These are phyloP conservation scores for Zele albiditarsus DNA, from an alignment of 2,888 invertebrate species.

Conservation along the genomic window DNA sequence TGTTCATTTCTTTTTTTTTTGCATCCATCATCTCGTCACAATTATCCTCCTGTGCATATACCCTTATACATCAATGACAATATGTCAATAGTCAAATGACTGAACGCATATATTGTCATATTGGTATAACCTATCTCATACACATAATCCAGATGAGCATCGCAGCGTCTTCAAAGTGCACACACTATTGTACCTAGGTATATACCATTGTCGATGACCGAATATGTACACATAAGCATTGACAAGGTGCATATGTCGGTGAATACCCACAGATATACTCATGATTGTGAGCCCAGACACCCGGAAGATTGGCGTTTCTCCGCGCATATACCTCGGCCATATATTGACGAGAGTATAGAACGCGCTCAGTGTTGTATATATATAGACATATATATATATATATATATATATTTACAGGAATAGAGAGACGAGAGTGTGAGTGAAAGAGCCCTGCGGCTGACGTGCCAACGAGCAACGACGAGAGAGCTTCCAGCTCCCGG, in stretches of 20 bases:
- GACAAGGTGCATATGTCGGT: constrained; percentile 2
- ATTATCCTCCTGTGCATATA: not conserved
- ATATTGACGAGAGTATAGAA: not conserved
- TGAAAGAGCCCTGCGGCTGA: constrained; percentile 37
- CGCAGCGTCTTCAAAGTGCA: constrained; percentile 43
- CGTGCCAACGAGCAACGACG: constrained; percentile 27
- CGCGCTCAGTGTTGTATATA: not conserved
- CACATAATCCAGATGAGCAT: constrained; percentile 31
- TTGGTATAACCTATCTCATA: not conserved
- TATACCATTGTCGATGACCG: not conserved
- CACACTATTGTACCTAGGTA: not conserved
- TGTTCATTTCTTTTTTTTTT: not conserved
- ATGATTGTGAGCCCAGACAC: constrained; percentile 30
- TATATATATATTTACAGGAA: not conserved
- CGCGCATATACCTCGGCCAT: not conserved
- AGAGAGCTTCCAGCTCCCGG: constrained; percentile 56
- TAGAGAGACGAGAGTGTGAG: constrained; percentile 7
- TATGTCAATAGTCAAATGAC: constrained; percentile 9
- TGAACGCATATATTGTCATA: constrained; percentile 4
- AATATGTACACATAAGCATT: not conserved
- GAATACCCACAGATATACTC: constrained; percentile 41
- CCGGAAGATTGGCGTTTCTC: constrained; percentile 43
- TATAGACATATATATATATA: not conserved
- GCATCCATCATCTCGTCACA: not conserved
- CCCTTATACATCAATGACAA: not conserved